Evolutionary conservation across 1,140 invertebrate species (phyloP), one percentile per base, ranked within the genome.

Genomic region (Drosophila nebulosa): DNA sequence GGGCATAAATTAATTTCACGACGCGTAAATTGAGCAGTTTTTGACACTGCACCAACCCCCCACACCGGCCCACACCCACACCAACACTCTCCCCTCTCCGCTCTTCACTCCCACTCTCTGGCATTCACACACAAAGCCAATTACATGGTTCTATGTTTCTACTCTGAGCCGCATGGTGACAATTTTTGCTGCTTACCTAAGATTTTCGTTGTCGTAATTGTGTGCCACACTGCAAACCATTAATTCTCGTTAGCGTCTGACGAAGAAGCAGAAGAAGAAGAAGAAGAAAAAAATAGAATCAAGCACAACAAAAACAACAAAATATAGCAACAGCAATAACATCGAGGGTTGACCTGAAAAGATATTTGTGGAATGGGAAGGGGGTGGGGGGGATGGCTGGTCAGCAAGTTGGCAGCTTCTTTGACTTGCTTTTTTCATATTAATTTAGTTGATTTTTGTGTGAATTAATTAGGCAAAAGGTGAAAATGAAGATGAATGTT

Each of bases 401-500:
- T 88, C 83, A 88, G 78, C 69, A 74, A 69, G 64, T 74, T 86
- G 81, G 76, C 81, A 86, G 83, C 83, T 83, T 86, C 84, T 86
- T 78, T 79, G 84, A 75, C 83, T 88, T 74, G 71, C 79, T 71
- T 88, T 88, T 88, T 88, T 88, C 83, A 88, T 88, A 88, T 89
- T 88, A 88, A 88, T 88, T 88, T 89, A 88, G 79, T 89, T 89
- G 84, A 88, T 88, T 88, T 88, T 89, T 88, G 84, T 88, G 79
- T 89, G 88, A 90, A 90, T 90, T 90, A 90, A 90, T 90, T 90
- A 90, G 83, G 77, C 88, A 90, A 90, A 90, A 90, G 89, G 89
- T 90, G 89, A 88, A 90, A 90, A 90, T 90, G 86, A 90, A 90
- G 89, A 90, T 90, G 90, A 90, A 90, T 90, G 89, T 90, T 89